A percentile compares a stretch with the other conserved stretches of the same genome.
phyloP scores from a whole-genome alignment of 2,888 invertebrate species.

The Perithous albicinctus region DNA sequence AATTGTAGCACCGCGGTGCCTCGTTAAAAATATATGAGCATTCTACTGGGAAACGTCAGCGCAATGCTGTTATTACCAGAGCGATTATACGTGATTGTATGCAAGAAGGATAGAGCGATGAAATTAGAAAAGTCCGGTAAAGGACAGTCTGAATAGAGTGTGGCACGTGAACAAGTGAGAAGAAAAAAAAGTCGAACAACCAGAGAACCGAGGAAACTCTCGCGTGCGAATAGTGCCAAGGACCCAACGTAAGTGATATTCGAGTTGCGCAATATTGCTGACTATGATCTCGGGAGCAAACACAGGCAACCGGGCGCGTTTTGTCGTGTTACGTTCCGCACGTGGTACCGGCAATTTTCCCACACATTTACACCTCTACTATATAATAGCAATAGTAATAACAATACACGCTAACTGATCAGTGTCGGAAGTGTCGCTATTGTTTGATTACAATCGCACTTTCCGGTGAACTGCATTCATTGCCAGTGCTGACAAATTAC shows the following conservation, averaged over 20 bases:
- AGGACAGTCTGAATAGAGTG: neutral
- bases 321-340: constrained; percentile 58
- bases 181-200: constrained; percentile 52
- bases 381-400: neutral
- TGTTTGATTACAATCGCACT: neutral
- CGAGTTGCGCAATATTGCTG: constrained; percentile 67
- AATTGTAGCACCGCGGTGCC: neutral
- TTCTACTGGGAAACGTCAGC: constrained; percentile 34
- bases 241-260: constrained; percentile 69
- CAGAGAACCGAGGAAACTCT: constrained; percentile 67
- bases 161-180: constrained; percentile 14
- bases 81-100: constrained; percentile 38
- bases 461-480: neutral
- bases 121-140: constrained; percentile 23
- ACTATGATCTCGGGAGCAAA: constrained; percentile 65
- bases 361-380: constrained; percentile 26
- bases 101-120: constrained; percentile 11
- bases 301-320: constrained; percentile 55
- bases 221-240: constrained; percentile 72
- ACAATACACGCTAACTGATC: neutral
- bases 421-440: neutral
- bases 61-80: constrained; percentile 45
- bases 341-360: constrained; percentile 60
- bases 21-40: constrained; percentile 20
- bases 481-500: neutral